Conservation (phyloP, 2,888 invertebrate species). For the Coelinius sp. region DNA sequence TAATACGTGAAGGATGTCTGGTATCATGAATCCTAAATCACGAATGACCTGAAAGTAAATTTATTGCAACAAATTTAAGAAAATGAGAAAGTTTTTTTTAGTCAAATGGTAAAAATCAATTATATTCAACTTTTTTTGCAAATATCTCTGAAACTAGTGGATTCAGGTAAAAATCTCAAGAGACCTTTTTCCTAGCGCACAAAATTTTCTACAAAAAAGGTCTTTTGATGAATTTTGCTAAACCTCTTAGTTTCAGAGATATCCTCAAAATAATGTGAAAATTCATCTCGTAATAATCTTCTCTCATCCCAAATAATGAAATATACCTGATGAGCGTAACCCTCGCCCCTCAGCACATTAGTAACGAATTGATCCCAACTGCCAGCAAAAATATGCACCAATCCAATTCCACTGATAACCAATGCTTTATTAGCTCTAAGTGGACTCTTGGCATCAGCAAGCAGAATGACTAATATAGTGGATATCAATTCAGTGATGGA, state of each 20-base stretch:
- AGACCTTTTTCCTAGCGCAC: not conserved
- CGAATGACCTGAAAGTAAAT: slow-evolving; percentile 72
- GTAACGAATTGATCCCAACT: slow-evolving; percentile 78
- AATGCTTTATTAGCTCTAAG: slow-evolving; percentile 75
- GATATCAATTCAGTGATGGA: slow-evolving; percentile 77
- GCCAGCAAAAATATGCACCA: slow-evolving; percentile 76
- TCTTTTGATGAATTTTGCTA: not conserved
- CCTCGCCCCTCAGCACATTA: slow-evolving; percentile 78
- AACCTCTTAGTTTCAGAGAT: not conserved
- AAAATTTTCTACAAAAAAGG: not conserved
- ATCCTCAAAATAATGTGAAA: too few species aligned
- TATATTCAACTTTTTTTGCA: not conserved
- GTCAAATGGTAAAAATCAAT: slow-evolving; percentile 30
- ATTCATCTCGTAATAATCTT: too few species aligned
- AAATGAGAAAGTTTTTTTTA: not conserved
- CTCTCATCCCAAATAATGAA: not conserved
- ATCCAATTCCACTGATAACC: slow-evolving; percentile 75
- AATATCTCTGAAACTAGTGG: not conserved
- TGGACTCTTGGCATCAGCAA: slow-evolving; percentile 73
- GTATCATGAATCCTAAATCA: slow-evolving; percentile 79
- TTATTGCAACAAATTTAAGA: not conserved
- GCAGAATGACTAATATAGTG: slow-evolving; percentile 74
- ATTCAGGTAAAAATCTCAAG: not conserved
- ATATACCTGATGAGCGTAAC: slow-evolving; percentile 77
- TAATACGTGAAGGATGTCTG: slow-evolving; percentile 76